Conservation (phyloP, 2,113 vertebrate species). For the Phodopus roborovskii region DNA sequence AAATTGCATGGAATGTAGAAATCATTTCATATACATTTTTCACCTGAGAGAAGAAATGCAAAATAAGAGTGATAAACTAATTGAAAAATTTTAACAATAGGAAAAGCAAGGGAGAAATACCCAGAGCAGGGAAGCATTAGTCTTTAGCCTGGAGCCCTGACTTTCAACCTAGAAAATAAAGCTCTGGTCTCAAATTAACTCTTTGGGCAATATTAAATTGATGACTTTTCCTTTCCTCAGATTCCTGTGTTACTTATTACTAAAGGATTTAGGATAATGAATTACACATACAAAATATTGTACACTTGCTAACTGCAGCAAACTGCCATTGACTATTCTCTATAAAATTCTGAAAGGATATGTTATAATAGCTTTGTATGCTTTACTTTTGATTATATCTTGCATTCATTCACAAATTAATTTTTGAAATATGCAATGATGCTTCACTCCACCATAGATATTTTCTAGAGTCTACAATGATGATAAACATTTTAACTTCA, state of each 20-base stretch:
- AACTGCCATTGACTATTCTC: not conserved
- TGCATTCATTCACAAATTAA: not conserved
- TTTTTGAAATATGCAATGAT: not conserved
- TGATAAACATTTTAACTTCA: not conserved
- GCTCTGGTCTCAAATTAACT: not conserved
- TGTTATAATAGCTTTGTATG: not conserved
- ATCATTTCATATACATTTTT: not conserved
- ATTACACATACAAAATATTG: not conserved
- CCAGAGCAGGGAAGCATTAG: not conserved
- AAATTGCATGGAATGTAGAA: not conserved
- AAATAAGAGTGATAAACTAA: not conserved
- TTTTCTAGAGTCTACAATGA: not conserved
- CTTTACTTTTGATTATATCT: not conserved
- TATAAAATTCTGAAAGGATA: not conserved
- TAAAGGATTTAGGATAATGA: not conserved
- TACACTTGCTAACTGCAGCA: not conserved
- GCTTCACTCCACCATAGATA: not conserved
- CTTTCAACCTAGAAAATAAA: not conserved
- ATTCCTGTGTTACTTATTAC: not conserved
- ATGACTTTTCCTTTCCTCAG: not conserved
- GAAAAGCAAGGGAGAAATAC: not conserved
- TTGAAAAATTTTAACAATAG: not conserved
- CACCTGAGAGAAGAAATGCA: not conserved
- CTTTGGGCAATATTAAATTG: not conserved
- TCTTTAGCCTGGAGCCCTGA: not conserved